Percentiles rank a stretch among this genome's conserved stretches.
Evolutionary conservation across 2,113 vertebrate genomes (phyloP).

Genomic region (Chrysochloris asiatica): DNA sequence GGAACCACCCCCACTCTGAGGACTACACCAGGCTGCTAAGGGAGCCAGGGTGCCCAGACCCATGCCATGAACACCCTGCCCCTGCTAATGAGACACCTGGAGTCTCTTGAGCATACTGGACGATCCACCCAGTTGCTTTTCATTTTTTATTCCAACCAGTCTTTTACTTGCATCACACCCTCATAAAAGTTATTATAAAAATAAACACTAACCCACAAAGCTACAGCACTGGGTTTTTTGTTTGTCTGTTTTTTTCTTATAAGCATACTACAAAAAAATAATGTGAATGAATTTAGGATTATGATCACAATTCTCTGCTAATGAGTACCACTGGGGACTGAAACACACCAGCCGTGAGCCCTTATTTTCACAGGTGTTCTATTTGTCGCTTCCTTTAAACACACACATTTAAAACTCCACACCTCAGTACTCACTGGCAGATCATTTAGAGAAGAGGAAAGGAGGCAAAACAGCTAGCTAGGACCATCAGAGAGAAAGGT

Average conservation of each 20-base stretch:
- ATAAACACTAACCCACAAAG: constrained; percentile 16
- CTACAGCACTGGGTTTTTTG: no score
- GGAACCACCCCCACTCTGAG: not conserved
- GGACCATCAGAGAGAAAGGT: not conserved
- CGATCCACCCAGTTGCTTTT: not conserved
- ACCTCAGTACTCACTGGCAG: constrained; percentile 22
- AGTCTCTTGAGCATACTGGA: not conserved
- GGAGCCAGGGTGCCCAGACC: not conserved
- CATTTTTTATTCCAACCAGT: constrained; percentile 28
- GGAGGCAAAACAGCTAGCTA: constrained; percentile 26
- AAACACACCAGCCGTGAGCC: not conserved
- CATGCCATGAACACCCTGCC: not conserved
- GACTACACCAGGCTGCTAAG: not conserved
- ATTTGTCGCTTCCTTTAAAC: not conserved
- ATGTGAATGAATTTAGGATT: not conserved
- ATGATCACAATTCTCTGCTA: constrained; percentile 20
- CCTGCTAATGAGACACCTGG: not conserved
- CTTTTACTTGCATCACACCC: not conserved
- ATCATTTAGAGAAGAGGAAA: not conserved
- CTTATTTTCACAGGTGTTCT: constrained; percentile 3
- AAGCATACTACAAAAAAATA: constrained; percentile 1
- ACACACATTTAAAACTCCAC: constrained; percentile 51
- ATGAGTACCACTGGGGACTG: not conserved
- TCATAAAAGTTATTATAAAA: constrained; percentile 35
- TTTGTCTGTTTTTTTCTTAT: constrained; percentile 38